Evolutionary conservation across 2,888 invertebrate species (phyloP).

Genomic region (Patella depressa): DNA sequence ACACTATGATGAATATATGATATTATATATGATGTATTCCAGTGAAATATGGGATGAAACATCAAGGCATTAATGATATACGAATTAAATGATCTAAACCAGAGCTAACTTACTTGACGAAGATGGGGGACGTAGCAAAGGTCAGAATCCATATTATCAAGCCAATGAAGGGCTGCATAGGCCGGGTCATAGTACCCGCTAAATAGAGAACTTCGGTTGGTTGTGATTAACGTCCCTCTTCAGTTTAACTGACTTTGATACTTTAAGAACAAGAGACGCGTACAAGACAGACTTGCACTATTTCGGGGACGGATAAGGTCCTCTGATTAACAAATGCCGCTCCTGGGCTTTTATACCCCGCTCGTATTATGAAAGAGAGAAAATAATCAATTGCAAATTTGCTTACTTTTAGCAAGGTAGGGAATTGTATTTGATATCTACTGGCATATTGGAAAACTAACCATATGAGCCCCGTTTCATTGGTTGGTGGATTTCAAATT

Average conservation of each 20-base stretch:
- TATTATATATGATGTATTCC: too few relatives aligned
- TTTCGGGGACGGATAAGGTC: conserved; percentile 3
- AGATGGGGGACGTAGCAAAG: conserved; percentile 1
- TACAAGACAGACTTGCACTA: background rate
- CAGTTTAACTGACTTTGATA: background rate
- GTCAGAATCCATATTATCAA: conserved; percentile 10
- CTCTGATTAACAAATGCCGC: background rate
- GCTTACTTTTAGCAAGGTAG: conserved; percentile 7
- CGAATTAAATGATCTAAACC: too few relatives aligned
- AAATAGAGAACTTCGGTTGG: background rate
- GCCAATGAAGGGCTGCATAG: background rate
- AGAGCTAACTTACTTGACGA: background rate
- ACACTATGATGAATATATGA: too few relatives aligned
- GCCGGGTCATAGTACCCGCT: conserved; percentile 10
- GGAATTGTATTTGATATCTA: background rate
- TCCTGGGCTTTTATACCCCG: background rate
- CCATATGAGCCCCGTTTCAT: background rate
- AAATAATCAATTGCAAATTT: background rate
- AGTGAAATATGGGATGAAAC: too few relatives aligned
- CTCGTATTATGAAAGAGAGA: background rate
- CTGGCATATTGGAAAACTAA: conserved; percentile 1
- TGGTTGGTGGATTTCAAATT: background rate
- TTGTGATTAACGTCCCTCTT: background rate
- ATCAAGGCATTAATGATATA: too few relatives aligned
- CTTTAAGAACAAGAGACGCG: too few relatives aligned